Base-by-base conservation (phyloP, 1,140 invertebrate species). In the Scaptomyza montana region DNA sequence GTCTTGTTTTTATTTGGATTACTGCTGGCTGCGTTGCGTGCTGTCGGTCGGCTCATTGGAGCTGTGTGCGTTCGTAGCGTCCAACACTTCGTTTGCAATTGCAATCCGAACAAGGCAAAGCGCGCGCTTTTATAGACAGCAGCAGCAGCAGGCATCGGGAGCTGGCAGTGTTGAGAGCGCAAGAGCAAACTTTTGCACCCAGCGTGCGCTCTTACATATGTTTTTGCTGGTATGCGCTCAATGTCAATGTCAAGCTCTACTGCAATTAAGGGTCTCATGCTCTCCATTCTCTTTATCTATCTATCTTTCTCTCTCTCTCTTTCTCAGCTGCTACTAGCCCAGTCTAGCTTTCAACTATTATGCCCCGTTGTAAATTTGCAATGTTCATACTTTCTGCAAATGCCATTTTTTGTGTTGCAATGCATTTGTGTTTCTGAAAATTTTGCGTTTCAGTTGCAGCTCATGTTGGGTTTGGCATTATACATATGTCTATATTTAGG, bases 161-260 rank as follows among this genome's bases (percentile, higher is more conserved):
- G 12, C 49, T 43, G 3, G 6, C 47, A 28, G 9, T 25, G 47
- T 9, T 12, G 56, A 33, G 53, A 77, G 49, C 60, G 75, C 57
- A 9, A 41, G 13, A 51, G 16, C 43, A n/a, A 19, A 13, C 41
- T 33, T 19, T 46, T 3, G 43, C 41, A 16, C 8, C 28, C 25
- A n/a, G 43, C 12, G n/a, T 21, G 25, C 41, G n/a, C 55, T 45
- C 41, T 59, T 46, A 30, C 10, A 16, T 33, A 16, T 12, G 55
- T n/a, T 16, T 0, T 7, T 25, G 21, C 47, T 33, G 19, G 5
- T 10, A 8, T 13, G 36, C 25, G 36, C 56, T 61, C 19, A 21
- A 16, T 62, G 47, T 62, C 74, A 77, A 76, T 77, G 74, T 77
- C 75, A 59, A 45, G 6, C 45, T 36, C 13, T 5, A 21, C 16